Evolutionary conservation across 2,113 vertebrate genomes (phyloP), one percentile per base, ranked within the genome.

Genomic region (Pipa parva): DNA sequence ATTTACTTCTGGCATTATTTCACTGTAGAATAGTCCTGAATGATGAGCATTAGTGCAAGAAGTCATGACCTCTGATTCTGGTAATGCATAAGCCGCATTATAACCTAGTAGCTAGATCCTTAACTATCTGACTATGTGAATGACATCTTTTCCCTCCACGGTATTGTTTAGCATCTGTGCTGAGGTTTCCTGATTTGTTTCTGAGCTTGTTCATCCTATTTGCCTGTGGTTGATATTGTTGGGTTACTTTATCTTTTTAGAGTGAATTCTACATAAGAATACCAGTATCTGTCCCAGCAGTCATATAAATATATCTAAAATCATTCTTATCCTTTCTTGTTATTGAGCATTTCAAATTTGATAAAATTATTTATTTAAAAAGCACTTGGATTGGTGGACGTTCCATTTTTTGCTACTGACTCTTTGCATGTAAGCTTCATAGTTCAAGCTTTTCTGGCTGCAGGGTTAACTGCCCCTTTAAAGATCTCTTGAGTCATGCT

Each of bases 121-220:
- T 69, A 27, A 60, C 65, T 60, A 60, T 60, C 52, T n/a, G n/a
- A n/a, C 52, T 42, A 42, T 51, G 65, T 29, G 48, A 27, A 68
- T 68, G 57, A 68, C 56, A 69, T 69, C 65, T 52, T 60, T 60
- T 54, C 51, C 65, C 65, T 68, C 29, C 10, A 12, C n/a, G 42
- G 37, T 27, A 57, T 39, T 45, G 31, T 25, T 49, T 42, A 69
- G 57, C 56, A 69, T 57, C 65, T 69, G 65, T 59, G 46, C 46
- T 11, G 31, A 60, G 33, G 65, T 57, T 69, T 69, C 65, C 52
- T 69, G 57, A 69, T 60, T 69, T 69, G 59, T 57, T 69, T 60
- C 57, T 69, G 57, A 69, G 65, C 37, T n/a, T 57, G 49, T 52
- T 69, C 65, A 69, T 69, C 65, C 65, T 60, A 69, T 69, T 69